phyloP scores from a whole-genome alignment of 2,888 invertebrate genomes.

The Cynaeus angustus region DNA sequence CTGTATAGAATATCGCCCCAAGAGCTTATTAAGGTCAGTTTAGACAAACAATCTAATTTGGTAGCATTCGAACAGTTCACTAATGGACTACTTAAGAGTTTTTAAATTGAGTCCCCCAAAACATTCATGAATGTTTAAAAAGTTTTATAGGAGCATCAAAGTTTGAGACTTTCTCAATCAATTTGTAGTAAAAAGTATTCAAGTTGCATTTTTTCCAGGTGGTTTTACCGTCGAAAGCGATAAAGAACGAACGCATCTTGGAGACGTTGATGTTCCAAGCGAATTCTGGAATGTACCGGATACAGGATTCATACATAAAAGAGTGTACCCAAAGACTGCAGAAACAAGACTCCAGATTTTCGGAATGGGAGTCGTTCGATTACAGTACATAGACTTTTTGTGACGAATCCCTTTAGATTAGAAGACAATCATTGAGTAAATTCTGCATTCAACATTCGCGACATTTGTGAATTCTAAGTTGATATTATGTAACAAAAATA shows the following conservation, averaged over 20 bases:
- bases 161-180: no score
- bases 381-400: constrained; percentile 70
- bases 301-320: constrained; percentile 90
- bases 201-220: constrained; percentile 73
- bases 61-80: no score
- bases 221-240: constrained; percentile 93
- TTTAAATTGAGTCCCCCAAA: no score
- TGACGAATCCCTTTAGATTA: constrained; percentile 53
- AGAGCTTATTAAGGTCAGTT: constrained; percentile 86
- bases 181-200: no score
- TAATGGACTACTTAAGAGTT: no score
- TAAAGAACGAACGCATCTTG: constrained; percentile 92
- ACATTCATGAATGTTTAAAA: no score
- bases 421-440: constrained; percentile 63
- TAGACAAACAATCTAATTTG: background rate
- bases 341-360: constrained; percentile 91
- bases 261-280: constrained; percentile 96
- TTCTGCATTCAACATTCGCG: constrained; percentile 50
- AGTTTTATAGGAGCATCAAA: no score
- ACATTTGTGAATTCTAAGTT: constrained; percentile 45
- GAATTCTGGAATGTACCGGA: constrained; percentile 93
- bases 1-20: constrained; percentile 93
- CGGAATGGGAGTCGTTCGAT: constrained; percentile 88
- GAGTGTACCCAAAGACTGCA: constrained; percentile 90
- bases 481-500: constrained; percentile 41